Percentiles rank a stretch among this genome's conserved stretches.
phyloP scores from a whole-genome alignment of 2,888 invertebrate genomes.

The Cheilosia pagana region DNA sequence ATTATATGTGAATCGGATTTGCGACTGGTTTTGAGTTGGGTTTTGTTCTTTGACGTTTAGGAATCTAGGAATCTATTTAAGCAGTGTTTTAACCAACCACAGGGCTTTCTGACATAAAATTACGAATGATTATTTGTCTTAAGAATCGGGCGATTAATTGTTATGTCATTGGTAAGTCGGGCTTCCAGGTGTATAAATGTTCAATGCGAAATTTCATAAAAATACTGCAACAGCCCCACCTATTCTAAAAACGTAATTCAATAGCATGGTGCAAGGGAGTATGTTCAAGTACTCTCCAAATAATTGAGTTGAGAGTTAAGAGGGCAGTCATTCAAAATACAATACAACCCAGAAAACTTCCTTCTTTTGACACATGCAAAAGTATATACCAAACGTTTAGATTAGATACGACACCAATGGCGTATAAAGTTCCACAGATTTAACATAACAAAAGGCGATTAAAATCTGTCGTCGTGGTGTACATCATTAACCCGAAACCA shows the following conservation, averaged over 20 bases:
- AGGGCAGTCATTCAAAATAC: conserved; percentile 33
- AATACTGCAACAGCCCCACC: background rate
- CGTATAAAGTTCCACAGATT: conserved; percentile 55
- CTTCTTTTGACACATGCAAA: conserved; percentile 37
- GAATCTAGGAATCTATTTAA: too few species aligned
- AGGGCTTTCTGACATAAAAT: too few species aligned
- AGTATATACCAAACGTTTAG: conserved; percentile 12
- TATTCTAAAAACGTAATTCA: conserved; percentile 31
- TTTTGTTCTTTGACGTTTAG: too few species aligned
- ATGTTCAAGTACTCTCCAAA: conserved; percentile 44
- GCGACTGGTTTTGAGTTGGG: too few species aligned
- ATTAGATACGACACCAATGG: conserved; percentile 24
- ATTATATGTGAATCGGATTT: too few species aligned
- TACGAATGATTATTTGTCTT: too few species aligned
- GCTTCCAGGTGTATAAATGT: too few species aligned
- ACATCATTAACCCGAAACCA: conserved; percentile 35
- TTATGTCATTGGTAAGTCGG: too few species aligned
- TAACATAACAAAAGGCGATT: conserved; percentile 56
- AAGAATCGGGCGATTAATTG: too few species aligned
- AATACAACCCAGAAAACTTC: conserved; percentile 3
- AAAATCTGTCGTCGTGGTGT: conserved; percentile 29
- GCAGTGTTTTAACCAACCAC: too few species aligned
- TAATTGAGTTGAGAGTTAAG: conserved; percentile 51
- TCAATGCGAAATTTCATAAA: too few species aligned
- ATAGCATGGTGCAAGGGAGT: conserved; percentile 10